Evolutionary conservation across 92 coral and sea anemone species (phyloP).

Genomic region (Palythoa caribaeorum): DNA sequence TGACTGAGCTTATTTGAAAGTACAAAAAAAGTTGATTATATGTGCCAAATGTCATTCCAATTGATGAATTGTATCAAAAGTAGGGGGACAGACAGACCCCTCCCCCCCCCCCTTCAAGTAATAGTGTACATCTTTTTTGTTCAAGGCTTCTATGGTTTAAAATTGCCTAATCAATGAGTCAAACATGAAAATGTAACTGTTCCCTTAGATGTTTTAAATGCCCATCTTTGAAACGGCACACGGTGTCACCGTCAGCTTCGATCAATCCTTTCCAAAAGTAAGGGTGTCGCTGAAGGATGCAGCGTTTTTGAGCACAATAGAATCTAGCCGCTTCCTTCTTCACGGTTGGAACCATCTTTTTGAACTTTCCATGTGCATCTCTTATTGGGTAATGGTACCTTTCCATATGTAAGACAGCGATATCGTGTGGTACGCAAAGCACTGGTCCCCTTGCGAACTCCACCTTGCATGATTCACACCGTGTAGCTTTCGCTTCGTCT

Average conservation of each 20-base stretch:
- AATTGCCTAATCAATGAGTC: background rate
- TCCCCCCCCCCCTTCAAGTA: slow-evolving; percentile 7
- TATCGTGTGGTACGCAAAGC: background rate
- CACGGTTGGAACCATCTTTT: too few relatives aligned
- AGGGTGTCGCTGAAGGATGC: slow-evolving; percentile 38
- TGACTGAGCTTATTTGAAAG: too few relatives aligned
- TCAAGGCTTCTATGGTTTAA: slow-evolving; percentile 3
- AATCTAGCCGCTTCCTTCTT: background rate
- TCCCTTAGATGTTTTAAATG: slow-evolving; percentile 22
- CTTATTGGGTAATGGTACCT: background rate
- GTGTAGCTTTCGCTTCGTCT: background rate
- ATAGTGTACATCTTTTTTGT: slow-evolving; percentile 1
- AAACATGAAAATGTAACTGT: slow-evolving; percentile 17
- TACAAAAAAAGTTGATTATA: too few relatives aligned
- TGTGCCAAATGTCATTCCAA: background rate
- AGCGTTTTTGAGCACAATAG: slow-evolving; percentile 41
- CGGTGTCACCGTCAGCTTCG: slow-evolving; percentile 4
- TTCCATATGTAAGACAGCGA: too few relatives aligned
- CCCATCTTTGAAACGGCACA: slow-evolving; percentile 12
- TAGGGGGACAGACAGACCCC: slow-evolving; percentile 16
- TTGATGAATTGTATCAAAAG: slow-evolving; percentile 5
- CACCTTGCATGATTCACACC: slow-evolving; percentile 16
- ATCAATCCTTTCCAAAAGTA: slow-evolving; percentile 37
- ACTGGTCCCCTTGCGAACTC: slow-evolving; percentile 6
- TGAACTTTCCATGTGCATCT: too few relatives aligned